Conservation (phyloP, 64 coral and sea anemone genomes). For the Anthopleura sola region DNA sequence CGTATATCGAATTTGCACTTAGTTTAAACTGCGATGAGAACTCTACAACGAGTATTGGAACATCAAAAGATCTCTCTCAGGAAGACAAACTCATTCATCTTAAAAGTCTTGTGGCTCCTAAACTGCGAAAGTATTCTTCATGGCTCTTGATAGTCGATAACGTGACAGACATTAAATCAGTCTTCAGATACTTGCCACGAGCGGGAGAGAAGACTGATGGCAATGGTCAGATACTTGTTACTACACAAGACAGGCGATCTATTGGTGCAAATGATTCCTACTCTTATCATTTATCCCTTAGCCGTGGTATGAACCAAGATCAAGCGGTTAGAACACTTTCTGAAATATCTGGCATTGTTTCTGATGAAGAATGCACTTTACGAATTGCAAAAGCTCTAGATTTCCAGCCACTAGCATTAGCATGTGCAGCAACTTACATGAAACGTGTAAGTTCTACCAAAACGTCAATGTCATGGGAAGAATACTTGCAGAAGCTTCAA, state of each 20-base stretch:
- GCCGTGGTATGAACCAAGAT: neutral
- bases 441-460: too few species aligned
- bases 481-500: too few species aligned
- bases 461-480: too few species aligned
- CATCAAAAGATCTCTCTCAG: neutral
- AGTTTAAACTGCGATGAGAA: neutral
- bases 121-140: neutral
- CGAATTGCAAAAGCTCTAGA: neutral
- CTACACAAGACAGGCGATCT: neutral
- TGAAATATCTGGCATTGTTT: neutral
- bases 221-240: neutral
- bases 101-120: neutral
- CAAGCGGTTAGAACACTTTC: neutral
- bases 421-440: neutral
- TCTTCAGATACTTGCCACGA: too few species aligned
- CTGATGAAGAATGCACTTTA: neutral
- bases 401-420: neutral
- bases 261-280: too few species aligned
- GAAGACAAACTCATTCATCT: neutral
- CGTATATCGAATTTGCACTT: neutral
- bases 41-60: too few species aligned
- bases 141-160: too few species aligned
- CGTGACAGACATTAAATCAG: neutral
- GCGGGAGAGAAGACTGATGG: too few species aligned
- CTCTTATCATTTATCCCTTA: neutral